Percentiles rank a stretch among this genome's conserved stretches.
phyloP scores from a whole-genome alignment of 2,797 vertebrate genomes.

The Lithobates sylvaticus region DNA sequence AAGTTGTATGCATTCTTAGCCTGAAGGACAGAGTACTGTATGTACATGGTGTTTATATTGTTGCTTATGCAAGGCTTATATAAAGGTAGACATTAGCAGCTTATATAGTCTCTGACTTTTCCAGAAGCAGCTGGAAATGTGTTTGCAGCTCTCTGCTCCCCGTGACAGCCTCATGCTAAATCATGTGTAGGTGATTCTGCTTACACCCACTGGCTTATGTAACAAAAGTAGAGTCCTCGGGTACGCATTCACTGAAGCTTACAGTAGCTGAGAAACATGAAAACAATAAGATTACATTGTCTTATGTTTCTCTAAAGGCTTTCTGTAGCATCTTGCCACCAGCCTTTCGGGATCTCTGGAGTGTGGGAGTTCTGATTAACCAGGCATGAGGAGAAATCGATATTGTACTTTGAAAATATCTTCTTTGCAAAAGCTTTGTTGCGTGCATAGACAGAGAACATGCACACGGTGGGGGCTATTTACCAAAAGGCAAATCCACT shows the following conservation, averaged over 20 bases:
- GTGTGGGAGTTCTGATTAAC: no score
- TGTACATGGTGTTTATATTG: neutral
- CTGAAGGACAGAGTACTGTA: neutral
- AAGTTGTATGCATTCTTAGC: neutral
- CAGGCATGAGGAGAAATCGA: no score
- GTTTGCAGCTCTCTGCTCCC: neutral
- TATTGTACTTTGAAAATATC: no score
- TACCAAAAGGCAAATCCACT: no score
- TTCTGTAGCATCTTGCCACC: neutral
- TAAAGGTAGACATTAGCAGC: conserved; percentile 10
- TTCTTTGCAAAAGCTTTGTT: no score
- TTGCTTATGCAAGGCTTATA: conserved; percentile 22
- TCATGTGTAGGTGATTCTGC: neutral
- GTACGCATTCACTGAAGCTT: neutral
- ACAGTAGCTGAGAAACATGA: neutral
- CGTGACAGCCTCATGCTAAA: neutral
- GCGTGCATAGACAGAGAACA: no score
- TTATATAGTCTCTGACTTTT: conserved; percentile 19
- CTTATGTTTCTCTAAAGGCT: neutral
- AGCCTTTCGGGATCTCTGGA: neutral
- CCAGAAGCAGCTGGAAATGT: conserved; percentile 12
- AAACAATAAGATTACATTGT: neutral
- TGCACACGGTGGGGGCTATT: no score
- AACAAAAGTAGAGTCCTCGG: neutral
- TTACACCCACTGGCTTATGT: neutral